Base-by-base conservation (phyloP, 2,113 vertebrate species). In the Cathartes aura region DNA sequence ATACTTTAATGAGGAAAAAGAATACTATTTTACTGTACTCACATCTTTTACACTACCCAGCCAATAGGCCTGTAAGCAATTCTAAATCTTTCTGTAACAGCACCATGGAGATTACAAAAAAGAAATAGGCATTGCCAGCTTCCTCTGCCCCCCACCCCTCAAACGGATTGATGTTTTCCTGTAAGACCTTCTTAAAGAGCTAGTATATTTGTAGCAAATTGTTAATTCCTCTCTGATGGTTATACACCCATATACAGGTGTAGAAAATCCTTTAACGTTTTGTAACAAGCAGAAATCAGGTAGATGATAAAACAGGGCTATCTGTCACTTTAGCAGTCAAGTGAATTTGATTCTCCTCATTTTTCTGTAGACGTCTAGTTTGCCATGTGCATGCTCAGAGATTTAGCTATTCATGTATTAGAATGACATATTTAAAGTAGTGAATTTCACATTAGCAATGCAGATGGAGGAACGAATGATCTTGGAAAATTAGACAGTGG, bases 1-100 rank as follows among this genome's bases (percentile, higher is more conserved):
- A 94, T 90, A 86, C 15, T 88, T 96, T 97, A 97, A 97, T 95
- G 90, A 93, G 93, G 87, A 92, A 90, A 95, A 91, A 92, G 67
- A 92, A 90, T 52, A 94, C 47, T 92, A 82, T 94, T 97, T 92
- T 91, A 82, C 80, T 94, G 55, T 88, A 95, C 32, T 95, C 67
- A 83, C 23, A 6, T 74, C 72, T 82, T 95, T 82, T 95, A 63
- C 24, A 78, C 38, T 43, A 32, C 81, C 27, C 21, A 62, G 81
- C 71, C 93, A 91, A 85, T 48, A 62, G 53, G n/a, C 30, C 63
- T 71, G 71, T 40, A 89, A 95, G 53, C 83, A 85, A 42, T 89
- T 93, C 55, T 92, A 86, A 82, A 91, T 92, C 74, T 92, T 86
- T 96, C 48, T 45, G 32, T 45, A 93, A 93, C 20, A 47, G 50